Evolutionary conservation across 2,888 invertebrate genomes (phyloP).

Genomic region (Halocaridina rubra): DNA sequence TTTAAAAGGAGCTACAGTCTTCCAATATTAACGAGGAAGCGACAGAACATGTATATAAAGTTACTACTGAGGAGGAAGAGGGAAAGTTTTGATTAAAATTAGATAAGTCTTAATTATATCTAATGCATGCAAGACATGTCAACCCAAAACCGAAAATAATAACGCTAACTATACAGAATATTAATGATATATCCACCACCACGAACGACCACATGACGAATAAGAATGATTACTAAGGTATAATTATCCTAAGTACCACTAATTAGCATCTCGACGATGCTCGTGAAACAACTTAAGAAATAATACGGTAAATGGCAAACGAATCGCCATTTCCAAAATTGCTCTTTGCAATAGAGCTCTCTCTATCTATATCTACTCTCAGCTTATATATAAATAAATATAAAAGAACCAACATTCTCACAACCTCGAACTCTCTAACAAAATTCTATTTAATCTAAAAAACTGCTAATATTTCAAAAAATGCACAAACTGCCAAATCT

Average conservation of each 20-base stretch:
- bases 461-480: too few relatives aligned
- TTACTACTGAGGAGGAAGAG: constrained; percentile 37
- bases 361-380: constrained; percentile 47
- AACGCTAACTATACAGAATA: constrained; percentile 34
- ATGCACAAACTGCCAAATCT: constrained; percentile 16
- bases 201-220: constrained; percentile 52
- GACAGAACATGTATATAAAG: neutral
- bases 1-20: neutral
- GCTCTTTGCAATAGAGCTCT: constrained; percentile 34
- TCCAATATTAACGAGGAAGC: neutral
- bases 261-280: too few relatives aligned
- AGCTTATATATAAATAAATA: constrained; percentile 45
- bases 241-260: neutral
- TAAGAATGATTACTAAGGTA: constrained; percentile 40
- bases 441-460: constrained; percentile 26
- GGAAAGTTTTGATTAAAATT: constrained; percentile 55
- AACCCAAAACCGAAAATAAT: constrained; percentile 52
- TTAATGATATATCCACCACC: constrained; percentile 55
- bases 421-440: constrained; percentile 51
- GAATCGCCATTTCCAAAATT: constrained; percentile 29
- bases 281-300: too few relatives aligned
- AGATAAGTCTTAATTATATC: constrained; percentile 48
- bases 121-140: constrained; percentile 55
- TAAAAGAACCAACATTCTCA: constrained; percentile 46
- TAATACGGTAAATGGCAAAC: too few relatives aligned